Evolutionary conservation across 2,113 vertebrate species (phyloP).

Genomic region (Erythrolamprus reginae): DNA sequence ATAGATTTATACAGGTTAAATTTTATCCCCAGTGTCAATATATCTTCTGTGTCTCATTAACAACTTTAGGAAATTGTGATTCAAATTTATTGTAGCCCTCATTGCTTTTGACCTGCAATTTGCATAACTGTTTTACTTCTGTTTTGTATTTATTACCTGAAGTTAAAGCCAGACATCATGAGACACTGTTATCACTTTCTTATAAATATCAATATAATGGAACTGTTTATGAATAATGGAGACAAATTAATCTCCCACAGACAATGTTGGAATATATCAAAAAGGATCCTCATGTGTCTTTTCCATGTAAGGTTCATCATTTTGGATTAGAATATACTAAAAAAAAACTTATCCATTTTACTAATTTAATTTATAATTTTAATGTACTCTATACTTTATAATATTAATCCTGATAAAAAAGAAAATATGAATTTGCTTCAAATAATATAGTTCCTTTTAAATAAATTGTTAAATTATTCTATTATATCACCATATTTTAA

Average conservation of each 20-base stretch:
- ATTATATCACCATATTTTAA: neutral
- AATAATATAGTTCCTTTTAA: neutral
- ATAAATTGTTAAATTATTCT: neutral
- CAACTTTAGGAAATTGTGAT: neutral
- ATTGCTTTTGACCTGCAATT: neutral
- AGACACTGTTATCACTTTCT: neutral
- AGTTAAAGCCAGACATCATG: neutral
- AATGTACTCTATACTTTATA: neutral
- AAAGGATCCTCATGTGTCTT: neutral
- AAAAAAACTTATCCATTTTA: neutral
- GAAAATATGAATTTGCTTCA: neutral
- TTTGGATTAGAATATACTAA: neutral
- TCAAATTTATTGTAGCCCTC: neutral
- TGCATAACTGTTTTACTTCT: neutral
- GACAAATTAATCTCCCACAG: neutral
- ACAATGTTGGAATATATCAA: neutral
- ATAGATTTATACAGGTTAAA: neutral
- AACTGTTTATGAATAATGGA: neutral
- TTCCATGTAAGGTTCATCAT: neutral
- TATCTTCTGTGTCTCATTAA: neutral
- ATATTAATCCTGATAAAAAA: neutral
- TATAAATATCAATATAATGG: neutral
- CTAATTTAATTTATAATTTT: neutral
- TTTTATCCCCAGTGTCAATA: neutral
- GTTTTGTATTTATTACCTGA: neutral